Percentiles rank a stretch among this genome's conserved stretches.
phyloP scores from a whole-genome alignment of 2,888 invertebrate species.

The Leptopilina drosophilae region DNA sequence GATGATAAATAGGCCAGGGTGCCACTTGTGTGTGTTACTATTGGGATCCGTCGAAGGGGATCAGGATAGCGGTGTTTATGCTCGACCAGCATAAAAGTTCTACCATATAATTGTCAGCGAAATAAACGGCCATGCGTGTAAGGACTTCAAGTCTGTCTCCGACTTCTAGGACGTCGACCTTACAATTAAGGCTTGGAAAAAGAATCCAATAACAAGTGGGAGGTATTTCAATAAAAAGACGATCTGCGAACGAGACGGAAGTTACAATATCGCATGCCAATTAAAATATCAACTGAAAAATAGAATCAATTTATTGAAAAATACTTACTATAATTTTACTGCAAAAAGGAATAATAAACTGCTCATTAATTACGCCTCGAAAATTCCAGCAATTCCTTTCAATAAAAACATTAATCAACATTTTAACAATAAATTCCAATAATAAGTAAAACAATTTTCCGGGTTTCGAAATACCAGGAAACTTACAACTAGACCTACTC shows the following conservation, averaged over 20 bases:
- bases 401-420: neutral
- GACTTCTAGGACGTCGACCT: conserved; percentile 33
- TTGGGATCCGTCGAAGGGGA: conserved; percentile 68
- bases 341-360: too few relatives aligned
- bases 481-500: neutral
- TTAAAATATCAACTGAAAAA: neutral
- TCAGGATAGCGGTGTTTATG: conserved; percentile 70
- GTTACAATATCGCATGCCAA: neutral
- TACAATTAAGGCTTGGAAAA: conserved; percentile 26
- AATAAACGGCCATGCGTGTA: conserved; percentile 32
- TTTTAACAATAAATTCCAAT: neutral
- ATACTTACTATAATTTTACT: too few relatives aligned
- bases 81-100: conserved; percentile 60
- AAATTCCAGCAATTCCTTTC: too few relatives aligned
- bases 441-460: neutral
- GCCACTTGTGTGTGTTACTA: conserved; percentile 54
- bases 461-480: neutral
- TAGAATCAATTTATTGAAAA: neutral
- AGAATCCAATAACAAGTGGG: conserved; percentile 29
- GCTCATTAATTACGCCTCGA: too few relatives aligned
- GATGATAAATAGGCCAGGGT: conserved; percentile 67
- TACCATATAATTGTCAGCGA: conserved; percentile 38
- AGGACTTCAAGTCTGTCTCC: conserved; percentile 31
- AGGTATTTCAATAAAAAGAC: conserved; percentile 1
- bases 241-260: conserved; percentile 1